A percentile compares a stretch with the other conserved stretches of the same genome.
Conservation (phyloP, 2,113 vertebrate genomes). For the Choloepus hoffmanni region DNA sequence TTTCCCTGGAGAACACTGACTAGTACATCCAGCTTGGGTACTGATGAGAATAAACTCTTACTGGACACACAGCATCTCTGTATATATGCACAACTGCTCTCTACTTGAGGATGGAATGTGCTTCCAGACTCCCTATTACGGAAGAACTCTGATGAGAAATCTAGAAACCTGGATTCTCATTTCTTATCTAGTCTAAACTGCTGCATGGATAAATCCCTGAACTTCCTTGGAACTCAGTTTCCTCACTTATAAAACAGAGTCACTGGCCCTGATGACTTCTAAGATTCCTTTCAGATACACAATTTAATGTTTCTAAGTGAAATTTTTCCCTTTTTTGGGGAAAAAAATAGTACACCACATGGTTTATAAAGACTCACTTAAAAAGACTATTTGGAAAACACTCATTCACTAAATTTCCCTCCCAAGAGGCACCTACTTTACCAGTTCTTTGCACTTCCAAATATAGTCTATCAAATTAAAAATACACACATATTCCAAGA, state of each 20-base stretch:
- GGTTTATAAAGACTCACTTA: background rate
- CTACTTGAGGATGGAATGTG: background rate
- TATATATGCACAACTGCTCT: too few relatives aligned
- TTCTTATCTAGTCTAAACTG: background rate
- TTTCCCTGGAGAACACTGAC: too few relatives aligned
- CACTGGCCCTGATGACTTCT: background rate
- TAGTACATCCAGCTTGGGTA: too few relatives aligned
- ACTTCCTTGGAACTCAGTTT: background rate
- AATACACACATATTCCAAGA: background rate
- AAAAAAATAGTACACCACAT: background rate
- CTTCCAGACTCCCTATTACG: background rate
- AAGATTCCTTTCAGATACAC: constrained; percentile 14
- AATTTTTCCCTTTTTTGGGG: background rate
- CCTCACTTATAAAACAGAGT: background rate
- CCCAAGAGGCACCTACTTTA: constrained; percentile 1
- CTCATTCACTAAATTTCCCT: background rate
- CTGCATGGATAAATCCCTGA: background rate
- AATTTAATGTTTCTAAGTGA: background rate
- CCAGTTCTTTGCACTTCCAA: constrained; percentile 23
- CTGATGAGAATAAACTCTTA: background rate
- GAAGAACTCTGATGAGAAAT: background rate
- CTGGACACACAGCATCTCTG: background rate
- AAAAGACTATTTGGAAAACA: constrained; percentile 14
- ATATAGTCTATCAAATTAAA: background rate
- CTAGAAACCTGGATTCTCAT: background rate